phyloP scores from a whole-genome alignment of 2,797 vertebrate species.

The Phoxinus dragarum region DNA sequence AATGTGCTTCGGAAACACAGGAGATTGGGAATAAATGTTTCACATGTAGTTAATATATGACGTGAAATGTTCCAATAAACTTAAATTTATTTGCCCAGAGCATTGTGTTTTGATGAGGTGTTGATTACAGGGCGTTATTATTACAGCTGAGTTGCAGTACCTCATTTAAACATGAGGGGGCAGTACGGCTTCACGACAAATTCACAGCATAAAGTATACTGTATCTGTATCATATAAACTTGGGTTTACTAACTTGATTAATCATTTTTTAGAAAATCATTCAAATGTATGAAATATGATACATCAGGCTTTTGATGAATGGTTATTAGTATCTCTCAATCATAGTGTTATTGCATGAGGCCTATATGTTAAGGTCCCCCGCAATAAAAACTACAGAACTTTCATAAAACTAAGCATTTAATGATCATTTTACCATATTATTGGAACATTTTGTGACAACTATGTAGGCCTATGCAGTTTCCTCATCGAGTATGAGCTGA shows the following conservation, averaged over 20 bases:
- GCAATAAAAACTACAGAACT: neutral
- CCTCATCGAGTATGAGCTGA: no score
- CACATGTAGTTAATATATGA: constrained; percentile 66
- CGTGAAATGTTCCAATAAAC: constrained; percentile 71
- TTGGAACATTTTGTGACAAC: neutral
- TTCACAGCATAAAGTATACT: neutral
- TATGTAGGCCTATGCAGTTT: neutral
- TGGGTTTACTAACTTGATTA: neutral
- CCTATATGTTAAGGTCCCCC: neutral
- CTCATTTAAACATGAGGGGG: constrained; percentile 36
- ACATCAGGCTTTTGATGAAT: neutral
- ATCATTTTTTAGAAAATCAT: neutral
- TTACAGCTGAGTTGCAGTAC: neutral
- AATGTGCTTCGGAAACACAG: constrained; percentile 46
- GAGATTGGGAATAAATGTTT: constrained; percentile 60
- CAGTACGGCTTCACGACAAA: neutral
- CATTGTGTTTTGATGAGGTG: neutral
- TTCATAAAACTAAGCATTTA: neutral
- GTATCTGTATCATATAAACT: neutral
- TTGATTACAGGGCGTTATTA: neutral
- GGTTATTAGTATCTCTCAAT: no score
- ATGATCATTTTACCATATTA: neutral
- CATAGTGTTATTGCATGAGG: neutral
- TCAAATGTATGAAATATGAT: neutral
- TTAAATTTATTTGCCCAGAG: constrained; percentile 60